Conservation (phyloP, 2,113 vertebrate species). For the Pseudonaja textilis region DNA sequence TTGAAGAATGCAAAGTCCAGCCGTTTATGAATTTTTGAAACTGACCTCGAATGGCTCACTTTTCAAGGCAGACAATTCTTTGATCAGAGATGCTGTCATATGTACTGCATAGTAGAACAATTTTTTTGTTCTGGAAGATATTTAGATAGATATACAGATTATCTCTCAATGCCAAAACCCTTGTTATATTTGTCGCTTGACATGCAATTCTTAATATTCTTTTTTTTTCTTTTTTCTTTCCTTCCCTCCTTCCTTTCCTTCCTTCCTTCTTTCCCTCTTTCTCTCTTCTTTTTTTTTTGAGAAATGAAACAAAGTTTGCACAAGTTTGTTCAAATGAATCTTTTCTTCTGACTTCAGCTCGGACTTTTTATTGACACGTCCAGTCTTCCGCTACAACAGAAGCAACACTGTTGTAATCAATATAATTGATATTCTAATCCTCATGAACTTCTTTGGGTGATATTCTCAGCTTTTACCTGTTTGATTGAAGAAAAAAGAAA, state of each 20-base stretch:
- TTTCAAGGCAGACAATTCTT: background rate
- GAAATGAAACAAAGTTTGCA: background rate
- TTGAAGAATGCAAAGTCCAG: background rate
- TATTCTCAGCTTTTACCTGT: background rate
- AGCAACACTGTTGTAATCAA: background rate
- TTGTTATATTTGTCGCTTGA: background rate
- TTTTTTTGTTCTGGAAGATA: background rate
- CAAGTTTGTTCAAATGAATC: background rate
- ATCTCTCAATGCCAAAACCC: background rate
- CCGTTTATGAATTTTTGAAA: background rate
- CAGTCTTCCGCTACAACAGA: background rate
- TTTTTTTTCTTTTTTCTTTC: background rate
- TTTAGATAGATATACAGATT: background rate
- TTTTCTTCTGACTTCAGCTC: background rate
- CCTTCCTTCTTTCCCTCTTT: too few relatives aligned
- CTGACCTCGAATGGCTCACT: background rate
- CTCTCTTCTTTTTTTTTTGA: background rate
- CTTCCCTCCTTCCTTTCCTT: too few relatives aligned
- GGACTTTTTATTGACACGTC: background rate
- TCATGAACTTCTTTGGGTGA: background rate
- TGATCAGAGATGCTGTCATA: background rate
- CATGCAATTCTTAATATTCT: background rate
- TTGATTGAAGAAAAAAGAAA: background rate
- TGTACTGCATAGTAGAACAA: background rate
- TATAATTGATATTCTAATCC: background rate